These are phyloP conservation scores for Epistrophe eligans DNA, from an alignment of 2,888 invertebrate genomes.

Conservation along the genomic window DNA sequence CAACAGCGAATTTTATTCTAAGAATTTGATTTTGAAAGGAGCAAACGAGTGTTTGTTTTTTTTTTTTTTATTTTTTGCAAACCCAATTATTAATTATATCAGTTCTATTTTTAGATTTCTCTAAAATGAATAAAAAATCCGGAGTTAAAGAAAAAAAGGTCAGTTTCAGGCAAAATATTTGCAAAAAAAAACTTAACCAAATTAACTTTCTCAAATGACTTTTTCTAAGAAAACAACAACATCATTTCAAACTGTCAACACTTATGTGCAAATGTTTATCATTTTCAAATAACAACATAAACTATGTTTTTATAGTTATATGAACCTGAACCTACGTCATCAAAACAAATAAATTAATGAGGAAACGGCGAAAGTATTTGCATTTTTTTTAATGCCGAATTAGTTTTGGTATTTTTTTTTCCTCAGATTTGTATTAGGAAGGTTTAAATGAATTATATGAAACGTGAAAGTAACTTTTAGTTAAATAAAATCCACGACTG, in stretches of 20 bases:
- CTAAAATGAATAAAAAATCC: not conserved
- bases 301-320: not conserved
- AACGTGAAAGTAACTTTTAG: not conserved
- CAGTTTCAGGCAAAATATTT: conserved; percentile 2
- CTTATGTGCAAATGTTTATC: not conserved
- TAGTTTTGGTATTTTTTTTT: not conserved
- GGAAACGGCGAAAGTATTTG: conserved; percentile 66
- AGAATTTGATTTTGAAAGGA: not conserved
- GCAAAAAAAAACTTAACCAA: not conserved
- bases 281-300: not conserved
- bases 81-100: not conserved
- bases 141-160: not conserved
- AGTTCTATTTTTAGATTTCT: not conserved
- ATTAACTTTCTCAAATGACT: conserved; percentile 57
- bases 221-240: conserved; percentile 45
- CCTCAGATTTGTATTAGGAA: not conserved
- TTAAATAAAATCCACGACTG: no score
- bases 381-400: conserved; percentile 22
- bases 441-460: not conserved
- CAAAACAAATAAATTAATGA: conserved; percentile 50
- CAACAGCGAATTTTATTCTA: not conserved
- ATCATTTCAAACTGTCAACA: not conserved
- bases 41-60: no score
- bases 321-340: not conserved
- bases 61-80: not conserved